Conservation (phyloP, 30 jellyfish, hydroid and myxozoan species). For the Rhopilema esculentum region DNA sequence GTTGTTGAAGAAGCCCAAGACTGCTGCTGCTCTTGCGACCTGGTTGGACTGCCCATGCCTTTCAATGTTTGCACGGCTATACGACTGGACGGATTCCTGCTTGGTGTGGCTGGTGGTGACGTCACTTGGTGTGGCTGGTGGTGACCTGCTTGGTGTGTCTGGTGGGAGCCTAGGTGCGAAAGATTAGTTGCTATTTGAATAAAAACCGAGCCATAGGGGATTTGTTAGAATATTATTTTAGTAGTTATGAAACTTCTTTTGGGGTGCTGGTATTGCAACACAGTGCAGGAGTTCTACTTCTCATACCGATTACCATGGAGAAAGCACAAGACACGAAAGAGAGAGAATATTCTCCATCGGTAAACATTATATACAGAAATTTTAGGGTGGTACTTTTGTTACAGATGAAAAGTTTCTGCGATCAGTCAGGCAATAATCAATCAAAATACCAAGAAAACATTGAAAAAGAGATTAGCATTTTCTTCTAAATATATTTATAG, state of each 20-base stretch:
- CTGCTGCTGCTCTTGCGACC: constrained; percentile 25
- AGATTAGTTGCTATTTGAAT: neutral
- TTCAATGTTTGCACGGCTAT: constrained; percentile 53
- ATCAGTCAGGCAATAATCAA: too few relatives aligned
- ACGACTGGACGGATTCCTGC: constrained; percentile 52
- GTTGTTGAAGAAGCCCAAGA: constrained; percentile 49
- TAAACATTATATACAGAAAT: too few relatives aligned
- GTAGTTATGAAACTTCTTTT: neutral
- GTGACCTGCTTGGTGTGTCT: too few relatives aligned
- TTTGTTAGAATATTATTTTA: too few relatives aligned
- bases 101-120: constrained; percentile 61
- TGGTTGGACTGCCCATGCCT: constrained; percentile 22
- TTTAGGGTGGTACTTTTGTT: too few relatives aligned
- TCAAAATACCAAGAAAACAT: neutral
- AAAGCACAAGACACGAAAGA: neutral
- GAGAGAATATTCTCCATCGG: too few relatives aligned
- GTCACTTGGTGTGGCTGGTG: constrained; percentile 59
- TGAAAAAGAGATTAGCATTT: neutral
- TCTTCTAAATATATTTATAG: too few relatives aligned
- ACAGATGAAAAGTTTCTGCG: too few relatives aligned
- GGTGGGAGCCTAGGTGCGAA: constrained; percentile 25
- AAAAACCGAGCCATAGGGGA: too few relatives aligned
- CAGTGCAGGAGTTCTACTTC: neutral
- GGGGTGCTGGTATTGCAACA: neutral
- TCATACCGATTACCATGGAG: neutral